Base-by-base conservation (phyloP, 2,113 vertebrate species). In the Seriola rivoliana region DNA sequence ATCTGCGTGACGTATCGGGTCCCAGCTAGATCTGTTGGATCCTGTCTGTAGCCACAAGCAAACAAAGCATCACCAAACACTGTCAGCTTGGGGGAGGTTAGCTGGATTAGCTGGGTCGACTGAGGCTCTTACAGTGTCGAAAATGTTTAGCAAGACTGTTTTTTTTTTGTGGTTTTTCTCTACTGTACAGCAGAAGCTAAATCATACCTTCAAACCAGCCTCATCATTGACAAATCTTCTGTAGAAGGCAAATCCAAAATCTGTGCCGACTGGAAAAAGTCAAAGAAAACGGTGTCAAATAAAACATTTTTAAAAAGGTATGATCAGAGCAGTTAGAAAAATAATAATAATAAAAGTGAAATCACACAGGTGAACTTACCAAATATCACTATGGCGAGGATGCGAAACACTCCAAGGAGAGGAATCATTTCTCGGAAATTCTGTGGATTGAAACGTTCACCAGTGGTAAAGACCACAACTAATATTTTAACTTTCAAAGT, bases 371-470 rank as follows among this genome's bases (percentile, higher is more conserved):
- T 21, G 14, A 54, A 91, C 95, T 54, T 94, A 98, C 97, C 95
- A 66, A 97, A 96, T 1, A 93, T 0, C 29, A 95, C 8, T 40
- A 97, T 97, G 68, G 85, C 5, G 0, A 95, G 8, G 75, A 98
- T 95, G 81, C 97, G 96, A 89, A 96, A 90, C 25, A 96, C 78
- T 80, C 97, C 96, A 11, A 97, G 92, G 21, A 96, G 84, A 69
- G 96, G 96, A 80, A 96, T 94, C 97, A 98, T 98, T 92, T 97
- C 95, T 86, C 88, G 92, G 92, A 97, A 98, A 88, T 98, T 98
- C 97, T 98, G 91, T 11, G 55, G 68, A 81, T 67, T 7, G 57
- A 85, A 67, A 85, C 19, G 69, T 25, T 10, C 0, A 38, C 1
- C 29, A 29, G n/a, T 6, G 44, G 4, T 34, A 14, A 2, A 25